Base-by-base conservation (phyloP, 2,888 invertebrate species). In the Didymodactylos carnosus region DNA sequence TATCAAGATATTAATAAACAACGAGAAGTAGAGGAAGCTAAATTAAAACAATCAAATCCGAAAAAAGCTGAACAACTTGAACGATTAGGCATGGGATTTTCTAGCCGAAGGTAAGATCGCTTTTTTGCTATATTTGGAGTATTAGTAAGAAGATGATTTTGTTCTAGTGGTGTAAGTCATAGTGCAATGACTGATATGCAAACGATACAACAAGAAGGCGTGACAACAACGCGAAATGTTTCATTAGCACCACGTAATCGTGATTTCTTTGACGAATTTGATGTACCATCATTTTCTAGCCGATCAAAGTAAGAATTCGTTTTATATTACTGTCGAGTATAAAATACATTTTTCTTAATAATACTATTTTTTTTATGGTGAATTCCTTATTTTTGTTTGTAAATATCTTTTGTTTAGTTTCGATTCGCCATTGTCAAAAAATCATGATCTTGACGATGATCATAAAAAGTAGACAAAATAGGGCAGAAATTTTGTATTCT, bases 171-270 rank as follows among this genome's bases (percentile, higher is more conserved):
- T 43, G 79, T 84, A 39, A 82, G 84, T 77, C 92, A 92, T 86
- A 93, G 93, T 16, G 92, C 92, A 16, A 82, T 91, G 73, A 88
- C 88, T 75, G 94, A 92, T 83, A 94, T 95, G 93, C 88, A 90
- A 80, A 87, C 87, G 29, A 92, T 97, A 80, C 89, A 91, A 81
- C 94, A 94, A 85, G 90, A 92, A 40, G 75, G 73, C 27, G 81
- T 14, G 27, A 23, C 46, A 70, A 51, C 72, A 72, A 76, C 27
- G 77, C 79, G 71, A 76, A 77, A 77, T 76, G 76, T 75, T 76
- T 78, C 39, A 73, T 77, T 41, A 46, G 73, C 29, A 75, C 76
- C 76, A 77, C 71, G 78, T 77, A 77, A 78, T 72, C 78, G 78
- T 41, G 81, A 81, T 75, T 81, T 75, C 53, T 76, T 82, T 77